Conservation (phyloP, 2,797 vertebrate genomes). For the Enteromius paludinosus region DNA sequence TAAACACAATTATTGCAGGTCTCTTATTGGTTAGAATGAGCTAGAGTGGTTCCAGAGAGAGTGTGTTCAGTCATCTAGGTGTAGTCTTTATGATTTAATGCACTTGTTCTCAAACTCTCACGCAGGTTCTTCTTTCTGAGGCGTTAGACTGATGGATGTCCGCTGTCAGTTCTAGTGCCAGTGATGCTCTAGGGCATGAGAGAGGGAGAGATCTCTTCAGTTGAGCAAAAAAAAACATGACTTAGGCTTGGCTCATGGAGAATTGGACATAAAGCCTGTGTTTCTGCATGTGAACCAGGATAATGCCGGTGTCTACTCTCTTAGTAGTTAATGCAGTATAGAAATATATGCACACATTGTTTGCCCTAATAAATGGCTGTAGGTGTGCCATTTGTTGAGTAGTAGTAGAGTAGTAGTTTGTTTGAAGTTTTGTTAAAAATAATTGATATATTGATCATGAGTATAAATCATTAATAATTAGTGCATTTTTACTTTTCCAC, state of each 20-base stretch:
- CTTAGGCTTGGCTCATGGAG: neutral
- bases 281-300: conserved; percentile 32
- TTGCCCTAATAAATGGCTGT: neutral
- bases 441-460: neutral
- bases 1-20: neutral
- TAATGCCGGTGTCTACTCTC: conserved; percentile 6
- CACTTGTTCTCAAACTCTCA: neutral
- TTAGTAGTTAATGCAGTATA: neutral
- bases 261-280: conserved; percentile 3
- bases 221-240: neutral
- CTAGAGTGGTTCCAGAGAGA: neutral
- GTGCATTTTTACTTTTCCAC: neutral
- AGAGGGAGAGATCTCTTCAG: neutral
- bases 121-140: neutral
- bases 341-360: neutral
- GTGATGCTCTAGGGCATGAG: neutral
- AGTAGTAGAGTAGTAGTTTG: neutral
- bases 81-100: neutral
- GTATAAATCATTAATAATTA: neutral
- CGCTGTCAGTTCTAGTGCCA: neutral
- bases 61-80: neutral
- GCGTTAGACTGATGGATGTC: neutral
- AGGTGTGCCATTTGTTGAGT: too few relatives aligned
- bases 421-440: neutral
- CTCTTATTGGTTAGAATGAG: neutral